Evolutionary conservation across 2,113 vertebrate species (phyloP).

Genomic region (Grammomys surdaster): DNA sequence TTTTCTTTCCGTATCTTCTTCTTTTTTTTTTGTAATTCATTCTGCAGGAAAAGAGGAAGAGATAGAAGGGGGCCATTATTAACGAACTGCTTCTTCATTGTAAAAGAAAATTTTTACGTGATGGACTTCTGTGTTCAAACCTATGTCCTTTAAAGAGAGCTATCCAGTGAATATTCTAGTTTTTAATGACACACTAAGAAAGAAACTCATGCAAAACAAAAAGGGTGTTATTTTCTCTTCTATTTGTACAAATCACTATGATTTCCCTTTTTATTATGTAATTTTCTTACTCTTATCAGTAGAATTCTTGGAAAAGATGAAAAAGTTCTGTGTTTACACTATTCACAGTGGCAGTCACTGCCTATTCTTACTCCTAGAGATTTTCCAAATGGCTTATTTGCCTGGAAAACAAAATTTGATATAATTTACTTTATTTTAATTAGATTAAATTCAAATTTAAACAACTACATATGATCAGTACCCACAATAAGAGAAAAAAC

Average conservation of each 20-base stretch:
- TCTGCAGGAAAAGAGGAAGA: neutral
- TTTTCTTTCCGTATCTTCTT: neutral
- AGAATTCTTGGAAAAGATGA: neutral
- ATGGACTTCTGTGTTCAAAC: neutral
- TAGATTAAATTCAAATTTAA: neutral
- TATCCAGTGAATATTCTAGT: neutral
- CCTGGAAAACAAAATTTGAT: neutral
- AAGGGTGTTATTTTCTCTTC: neutral
- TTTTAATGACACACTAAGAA: neutral
- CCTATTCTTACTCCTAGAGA: neutral
- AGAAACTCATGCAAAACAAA: neutral
- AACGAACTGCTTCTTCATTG: neutral
- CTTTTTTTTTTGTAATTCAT: neutral
- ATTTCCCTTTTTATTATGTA: neutral
- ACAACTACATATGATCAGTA: neutral
- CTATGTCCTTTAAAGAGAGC: neutral
- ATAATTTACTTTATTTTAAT: neutral
- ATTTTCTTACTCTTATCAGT: neutral
- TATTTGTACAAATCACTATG: neutral
- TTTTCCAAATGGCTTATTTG: rapidly evolving
- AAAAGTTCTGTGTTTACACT: neutral
- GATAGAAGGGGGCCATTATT: neutral
- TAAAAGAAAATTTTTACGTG: neutral
- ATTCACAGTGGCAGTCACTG: neutral
- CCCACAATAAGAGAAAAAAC: neutral